phyloP scores from a whole-genome alignment of 2,888 invertebrate genomes.

The Parnassius mnemosyne region DNA sequence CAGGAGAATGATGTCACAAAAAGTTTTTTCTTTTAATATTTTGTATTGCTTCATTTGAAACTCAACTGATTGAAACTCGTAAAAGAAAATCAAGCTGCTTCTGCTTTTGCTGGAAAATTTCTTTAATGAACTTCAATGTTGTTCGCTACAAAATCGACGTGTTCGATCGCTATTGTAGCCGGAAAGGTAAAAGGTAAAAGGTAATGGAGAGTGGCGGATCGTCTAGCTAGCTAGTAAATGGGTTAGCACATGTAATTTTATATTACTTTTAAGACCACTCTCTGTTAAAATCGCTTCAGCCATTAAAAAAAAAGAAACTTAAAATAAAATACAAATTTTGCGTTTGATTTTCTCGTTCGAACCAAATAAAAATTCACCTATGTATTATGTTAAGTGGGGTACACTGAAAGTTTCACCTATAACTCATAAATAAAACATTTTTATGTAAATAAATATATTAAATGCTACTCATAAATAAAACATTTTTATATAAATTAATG shows the following conservation, averaged over 20 bases:
- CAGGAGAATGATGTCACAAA: too few species aligned
- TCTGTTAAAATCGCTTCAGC: not conserved
- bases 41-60: not conserved
- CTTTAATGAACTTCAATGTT: slow-evolving; percentile 10
- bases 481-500: too few species aligned
- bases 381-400: too few species aligned
- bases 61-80: not conserved
- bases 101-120: not conserved
- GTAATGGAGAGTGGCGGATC: not conserved
- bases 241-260: slow-evolving; percentile 18
- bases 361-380: not conserved
- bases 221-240: slow-evolving; percentile 16
- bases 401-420: too few species aligned
- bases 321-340: not conserved
- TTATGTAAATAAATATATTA: too few species aligned
- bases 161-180: slow-evolving; percentile 14
- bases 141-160: slow-evolving; percentile 6
- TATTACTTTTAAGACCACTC: slow-evolving; percentile 8
- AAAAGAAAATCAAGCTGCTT: not conserved
- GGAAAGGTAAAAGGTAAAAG: slow-evolving; percentile 8
- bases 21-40: too few species aligned
- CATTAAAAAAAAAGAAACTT: not conserved
- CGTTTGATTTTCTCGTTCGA: not conserved
- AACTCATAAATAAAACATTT: too few species aligned
- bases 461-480: too few species aligned